Conservation (phyloP, 2,113 vertebrate genomes). For the Python bivittatus region DNA sequence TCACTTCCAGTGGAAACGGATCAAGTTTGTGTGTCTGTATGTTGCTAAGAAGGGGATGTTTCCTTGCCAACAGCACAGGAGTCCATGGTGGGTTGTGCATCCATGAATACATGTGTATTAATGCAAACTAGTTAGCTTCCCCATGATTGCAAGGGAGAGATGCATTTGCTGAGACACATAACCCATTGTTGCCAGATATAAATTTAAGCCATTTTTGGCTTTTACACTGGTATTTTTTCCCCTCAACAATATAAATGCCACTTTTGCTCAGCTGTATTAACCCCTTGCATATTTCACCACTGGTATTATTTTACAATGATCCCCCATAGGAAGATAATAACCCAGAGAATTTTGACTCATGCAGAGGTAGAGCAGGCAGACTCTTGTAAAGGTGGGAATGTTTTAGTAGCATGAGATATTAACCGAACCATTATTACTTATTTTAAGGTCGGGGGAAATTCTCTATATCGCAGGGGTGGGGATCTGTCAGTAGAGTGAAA, state of each 20-base stretch:
- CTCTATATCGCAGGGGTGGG: too few relatives aligned
- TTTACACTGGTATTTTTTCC: not conserved
- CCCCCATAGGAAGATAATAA: not conserved
- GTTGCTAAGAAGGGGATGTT: not conserved
- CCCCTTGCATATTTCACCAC: not conserved
- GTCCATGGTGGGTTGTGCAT: not conserved
- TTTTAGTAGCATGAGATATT: not conserved
- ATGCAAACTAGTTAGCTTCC: not conserved
- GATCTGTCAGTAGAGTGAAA: not conserved
- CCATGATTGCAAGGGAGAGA: not conserved
- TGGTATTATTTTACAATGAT: not conserved
- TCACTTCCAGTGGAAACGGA: not conserved
- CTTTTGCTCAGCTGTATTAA: not conserved
- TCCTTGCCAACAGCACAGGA: not conserved
- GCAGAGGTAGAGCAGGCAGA: not conserved
- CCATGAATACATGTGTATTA: too few relatives aligned
- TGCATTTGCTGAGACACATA: not conserved
- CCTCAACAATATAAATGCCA: not conserved
- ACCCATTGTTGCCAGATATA: too few relatives aligned
- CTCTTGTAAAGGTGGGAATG: not conserved
- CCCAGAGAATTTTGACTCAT: not conserved
- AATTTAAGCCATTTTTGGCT: not conserved
- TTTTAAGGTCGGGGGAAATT: not conserved
- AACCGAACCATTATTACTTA: not conserved
- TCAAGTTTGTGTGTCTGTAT: not conserved